phyloP scores from a whole-genome alignment of 2,888 invertebrate genomes.

The Dryomyza anilis region DNA sequence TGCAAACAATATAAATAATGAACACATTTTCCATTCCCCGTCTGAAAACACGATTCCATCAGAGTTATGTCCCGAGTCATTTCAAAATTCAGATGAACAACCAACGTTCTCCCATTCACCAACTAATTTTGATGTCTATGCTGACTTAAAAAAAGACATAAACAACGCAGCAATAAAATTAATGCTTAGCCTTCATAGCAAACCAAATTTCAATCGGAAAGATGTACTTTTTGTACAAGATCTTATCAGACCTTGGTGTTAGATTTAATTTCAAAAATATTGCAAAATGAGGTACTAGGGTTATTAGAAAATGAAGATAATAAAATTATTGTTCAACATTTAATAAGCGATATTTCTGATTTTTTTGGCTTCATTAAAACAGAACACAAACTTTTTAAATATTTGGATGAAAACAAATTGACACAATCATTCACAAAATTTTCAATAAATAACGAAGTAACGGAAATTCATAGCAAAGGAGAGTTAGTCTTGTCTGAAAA shows the following conservation, averaged over 20 bases:
- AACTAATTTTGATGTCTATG: not conserved
- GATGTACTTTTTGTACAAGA: not conserved
- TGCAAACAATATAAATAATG: no score
- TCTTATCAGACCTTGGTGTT: not conserved
- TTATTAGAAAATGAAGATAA: not conserved
- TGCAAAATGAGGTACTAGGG: not conserved
- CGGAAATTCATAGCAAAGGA: not conserved
- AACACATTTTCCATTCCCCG: no score
- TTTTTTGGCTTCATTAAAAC: not conserved
- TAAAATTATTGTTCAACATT: not conserved
- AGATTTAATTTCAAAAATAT: not conserved
- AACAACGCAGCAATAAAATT: not conserved
- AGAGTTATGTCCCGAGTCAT: no score
- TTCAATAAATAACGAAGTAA: not conserved
- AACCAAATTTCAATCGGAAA: not conserved
- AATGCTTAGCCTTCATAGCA: not conserved
- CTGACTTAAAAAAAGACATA: not conserved
- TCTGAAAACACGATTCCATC: no score
- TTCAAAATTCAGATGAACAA: no score
- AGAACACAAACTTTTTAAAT: not conserved
- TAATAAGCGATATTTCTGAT: not conserved
- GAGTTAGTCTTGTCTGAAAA: not conserved
- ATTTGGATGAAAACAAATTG: not conserved
- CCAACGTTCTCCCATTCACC: not conserved
- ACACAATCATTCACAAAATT: not conserved